Percentiles rank a stretch among this genome's conserved stretches.
These are phyloP conservation scores for Tamandua tetradactyla DNA, from an alignment of 2,797 vertebrate species.

Conservation along the genomic window DNA sequence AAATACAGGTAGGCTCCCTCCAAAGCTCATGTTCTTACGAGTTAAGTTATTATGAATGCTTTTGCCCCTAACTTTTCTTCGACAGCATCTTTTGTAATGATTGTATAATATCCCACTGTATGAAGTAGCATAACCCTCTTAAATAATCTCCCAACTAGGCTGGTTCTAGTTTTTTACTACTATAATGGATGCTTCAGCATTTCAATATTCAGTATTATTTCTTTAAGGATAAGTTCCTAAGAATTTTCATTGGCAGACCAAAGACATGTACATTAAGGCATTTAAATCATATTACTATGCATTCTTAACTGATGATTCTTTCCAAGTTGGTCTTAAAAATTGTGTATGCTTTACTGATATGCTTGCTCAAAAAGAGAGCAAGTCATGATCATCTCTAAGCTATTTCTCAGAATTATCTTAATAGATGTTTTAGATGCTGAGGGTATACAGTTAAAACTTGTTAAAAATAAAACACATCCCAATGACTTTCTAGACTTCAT, in stretches of 20 bases:
- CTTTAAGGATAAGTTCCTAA: neutral
- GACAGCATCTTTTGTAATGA: neutral
- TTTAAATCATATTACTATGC: constrained; percentile 1
- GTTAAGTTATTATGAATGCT: neutral
- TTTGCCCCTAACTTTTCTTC: neutral
- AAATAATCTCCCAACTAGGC: neutral
- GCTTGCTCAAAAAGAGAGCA: constrained; percentile 6
- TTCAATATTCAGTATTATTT: constrained; percentile 36
- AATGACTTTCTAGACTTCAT: constrained; percentile 35
- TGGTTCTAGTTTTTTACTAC: neutral
- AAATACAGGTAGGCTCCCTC: neutral
- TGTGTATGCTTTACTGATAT: neutral
- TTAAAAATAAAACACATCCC: constrained; percentile 62
- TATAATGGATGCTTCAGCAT: neutral
- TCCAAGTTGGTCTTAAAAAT: neutral
- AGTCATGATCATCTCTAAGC: neutral
- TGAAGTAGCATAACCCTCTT: neutral
- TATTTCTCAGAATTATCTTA: neutral
- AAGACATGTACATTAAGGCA: neutral
- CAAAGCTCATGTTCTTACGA: neutral
- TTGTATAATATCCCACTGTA: neutral
- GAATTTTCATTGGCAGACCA: constrained; percentile 15
- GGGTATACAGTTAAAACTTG: constrained; percentile 35
- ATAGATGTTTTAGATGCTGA: constrained; percentile 12
- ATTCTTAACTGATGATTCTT: constrained; percentile 50